Evolutionary conservation across 2,888 invertebrate genomes (phyloP).

Genomic region (Pandemis heparana): DNA sequence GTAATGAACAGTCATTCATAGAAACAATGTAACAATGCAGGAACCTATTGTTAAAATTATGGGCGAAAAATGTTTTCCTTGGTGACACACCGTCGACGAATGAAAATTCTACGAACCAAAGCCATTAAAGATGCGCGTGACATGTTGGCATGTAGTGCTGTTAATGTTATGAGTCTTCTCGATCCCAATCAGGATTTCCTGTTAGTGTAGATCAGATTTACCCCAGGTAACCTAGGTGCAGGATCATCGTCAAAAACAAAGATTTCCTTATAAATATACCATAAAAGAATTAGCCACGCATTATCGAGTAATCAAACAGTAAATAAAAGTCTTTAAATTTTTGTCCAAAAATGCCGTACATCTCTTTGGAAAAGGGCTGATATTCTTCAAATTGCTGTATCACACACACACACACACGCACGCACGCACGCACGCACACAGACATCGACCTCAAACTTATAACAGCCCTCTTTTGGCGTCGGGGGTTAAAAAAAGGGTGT

Average conservation of each 20-base stretch:
- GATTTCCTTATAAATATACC: neutral
- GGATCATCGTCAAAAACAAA: neutral
- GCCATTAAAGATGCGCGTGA: conserved; percentile 18
- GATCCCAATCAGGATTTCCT: neutral
- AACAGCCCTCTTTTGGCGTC: no score
- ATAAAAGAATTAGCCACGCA: no score
- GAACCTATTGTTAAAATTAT: conserved; percentile 11
- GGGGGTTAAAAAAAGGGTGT: no score
- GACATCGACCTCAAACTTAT: no score
- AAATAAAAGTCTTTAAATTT: no score
- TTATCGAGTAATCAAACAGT: no score
- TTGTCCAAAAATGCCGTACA: no score
- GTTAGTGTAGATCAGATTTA: neutral
- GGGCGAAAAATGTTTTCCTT: conserved; percentile 31
- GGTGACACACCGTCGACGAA: conserved; percentile 26
- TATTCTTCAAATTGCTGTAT: no score
- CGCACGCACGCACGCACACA: no score
- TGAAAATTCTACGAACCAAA: conserved; percentile 32
- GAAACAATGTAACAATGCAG: conserved; percentile 19
- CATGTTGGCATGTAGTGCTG: neutral
- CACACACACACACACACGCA: no score
- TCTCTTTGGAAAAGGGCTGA: no score
- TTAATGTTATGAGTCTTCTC: neutral
- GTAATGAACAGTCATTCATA: conserved; percentile 14
- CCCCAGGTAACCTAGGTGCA: neutral